These are phyloP conservation scores for Aphelocoma coerulescens DNA, from an alignment of 2,113 vertebrate genomes.

Conservation along the genomic window DNA sequence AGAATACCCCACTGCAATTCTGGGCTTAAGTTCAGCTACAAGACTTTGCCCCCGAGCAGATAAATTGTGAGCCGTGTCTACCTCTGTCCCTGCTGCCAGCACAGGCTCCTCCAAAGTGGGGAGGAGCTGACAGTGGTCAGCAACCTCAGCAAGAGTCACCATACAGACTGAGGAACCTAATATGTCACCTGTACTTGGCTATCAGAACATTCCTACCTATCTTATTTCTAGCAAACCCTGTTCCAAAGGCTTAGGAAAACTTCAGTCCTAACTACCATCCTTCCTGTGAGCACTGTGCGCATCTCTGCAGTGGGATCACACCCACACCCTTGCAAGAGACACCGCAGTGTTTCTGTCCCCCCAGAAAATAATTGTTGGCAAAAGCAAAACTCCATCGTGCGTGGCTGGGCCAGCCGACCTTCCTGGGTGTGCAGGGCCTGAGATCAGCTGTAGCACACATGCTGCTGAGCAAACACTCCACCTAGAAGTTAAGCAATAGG, in stretches of 20 bases:
- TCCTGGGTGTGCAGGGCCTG: background rate
- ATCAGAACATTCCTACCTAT: background rate
- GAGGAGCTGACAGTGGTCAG: background rate
- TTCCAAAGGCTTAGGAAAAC: background rate
- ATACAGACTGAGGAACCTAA: background rate
- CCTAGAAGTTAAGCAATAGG: background rate
- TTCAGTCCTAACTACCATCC: background rate
- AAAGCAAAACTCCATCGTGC: background rate
- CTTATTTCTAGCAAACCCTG: background rate
- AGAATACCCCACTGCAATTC: background rate
- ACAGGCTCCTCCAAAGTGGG: background rate
- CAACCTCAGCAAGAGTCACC: background rate
- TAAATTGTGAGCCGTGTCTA: background rate
- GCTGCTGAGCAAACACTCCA: background rate
- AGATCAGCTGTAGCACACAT: background rate
- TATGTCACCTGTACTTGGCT: background rate
- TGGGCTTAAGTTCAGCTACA: conserved; percentile 30
- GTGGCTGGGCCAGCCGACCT: background rate
- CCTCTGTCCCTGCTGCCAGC: background rate
- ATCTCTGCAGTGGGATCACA: fast-evolving
- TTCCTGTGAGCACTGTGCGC: fast-evolving
- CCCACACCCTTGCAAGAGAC: fast-evolving
- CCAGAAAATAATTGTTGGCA: background rate
- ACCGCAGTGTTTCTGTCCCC: fast-evolving
- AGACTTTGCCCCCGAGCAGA: conserved; percentile 44